Base-by-base conservation (phyloP, 2,888 invertebrate species). In the Hypselothyrea guttata region DNA sequence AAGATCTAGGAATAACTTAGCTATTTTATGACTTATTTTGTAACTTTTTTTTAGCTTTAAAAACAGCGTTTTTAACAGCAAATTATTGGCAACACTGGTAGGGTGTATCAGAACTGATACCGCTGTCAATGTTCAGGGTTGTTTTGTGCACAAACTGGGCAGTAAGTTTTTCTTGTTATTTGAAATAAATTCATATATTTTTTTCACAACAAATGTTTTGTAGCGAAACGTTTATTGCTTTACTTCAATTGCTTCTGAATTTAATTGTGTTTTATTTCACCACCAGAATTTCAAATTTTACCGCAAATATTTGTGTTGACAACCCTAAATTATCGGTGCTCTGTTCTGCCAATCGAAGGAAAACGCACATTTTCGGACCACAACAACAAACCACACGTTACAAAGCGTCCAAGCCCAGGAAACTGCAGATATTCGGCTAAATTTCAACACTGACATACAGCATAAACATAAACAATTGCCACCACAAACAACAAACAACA, bases 291-390 rank as follows among this genome's bases (percentile, higher is more conserved):
- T 27, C 44, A 66, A 53, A 62, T 54, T 73, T 76, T 54, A 57
- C 57, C 55, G 57, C 59, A 56, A 54, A 28, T 52, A 74, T 54
- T 53, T 59, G 67, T 71, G 52, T 64, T 69, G 66, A 69, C 64
- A 79, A 62, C 62, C 66, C 58, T 72, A 85, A 75, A 76, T 82
- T 78, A 66, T 66, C 66, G 70, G 65, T 83, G 63, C 60, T 63
- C 48, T 47, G 59, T 59, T 60, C 53, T 45, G 59, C 62, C 33
- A 49, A 53, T 81, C 76, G 81, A 76, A 72, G 78, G 68, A 59
- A 76, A 71, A 76, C 86, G 84, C 79, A 81, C 79, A 84, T 77
- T 79, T 59, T 48, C 69, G 47, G 45, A 46, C 33, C 49, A 58
- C 27, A 54, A 70, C 46, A 51, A 35, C 9, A 5, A 5, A 16